phyloP scores from a whole-genome alignment of 2,113 vertebrate genomes.

The Eclectus roratus region DNA sequence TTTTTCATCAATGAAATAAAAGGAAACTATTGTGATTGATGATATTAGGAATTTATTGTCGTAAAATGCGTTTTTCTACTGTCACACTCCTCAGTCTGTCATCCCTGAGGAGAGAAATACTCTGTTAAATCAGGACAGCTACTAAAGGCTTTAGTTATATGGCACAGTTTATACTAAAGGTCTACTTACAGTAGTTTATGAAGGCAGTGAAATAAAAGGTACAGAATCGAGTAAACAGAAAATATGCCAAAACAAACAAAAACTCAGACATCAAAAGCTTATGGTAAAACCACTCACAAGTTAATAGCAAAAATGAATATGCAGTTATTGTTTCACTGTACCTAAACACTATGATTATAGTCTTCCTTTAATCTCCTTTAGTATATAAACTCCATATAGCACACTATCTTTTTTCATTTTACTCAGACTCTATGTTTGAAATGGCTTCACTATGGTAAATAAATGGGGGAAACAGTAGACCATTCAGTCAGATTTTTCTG shows the following conservation, averaged over 20 bases:
- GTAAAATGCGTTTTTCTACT: not conserved
- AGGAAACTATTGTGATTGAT: not conserved
- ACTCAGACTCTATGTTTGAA: not conserved
- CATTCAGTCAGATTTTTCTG: not conserved
- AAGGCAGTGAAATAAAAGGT: not conserved
- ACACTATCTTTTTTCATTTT: not conserved
- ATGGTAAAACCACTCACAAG: not conserved
- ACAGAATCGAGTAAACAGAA: not conserved
- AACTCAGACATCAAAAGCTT: not conserved
- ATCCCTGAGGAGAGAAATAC: not conserved
- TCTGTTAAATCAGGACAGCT: not conserved
- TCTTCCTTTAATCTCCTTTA: not conserved
- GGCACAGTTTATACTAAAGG: not conserved
- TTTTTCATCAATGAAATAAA: not conserved
- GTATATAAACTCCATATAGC: not conserved
- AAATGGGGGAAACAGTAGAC: not conserved
- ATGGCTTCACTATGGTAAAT: not conserved
- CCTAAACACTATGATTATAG: not conserved
- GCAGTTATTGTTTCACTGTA: not conserved
- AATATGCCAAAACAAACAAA: not conserved
- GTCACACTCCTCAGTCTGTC: not conserved
- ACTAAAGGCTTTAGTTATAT: not conserved
- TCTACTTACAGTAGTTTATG: not conserved
- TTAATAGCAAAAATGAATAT: not conserved
- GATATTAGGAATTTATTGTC: not conserved